Evolutionary conservation across 2,113 vertebrate species (phyloP).

Genomic region (Zosterops borbonicus): DNA sequence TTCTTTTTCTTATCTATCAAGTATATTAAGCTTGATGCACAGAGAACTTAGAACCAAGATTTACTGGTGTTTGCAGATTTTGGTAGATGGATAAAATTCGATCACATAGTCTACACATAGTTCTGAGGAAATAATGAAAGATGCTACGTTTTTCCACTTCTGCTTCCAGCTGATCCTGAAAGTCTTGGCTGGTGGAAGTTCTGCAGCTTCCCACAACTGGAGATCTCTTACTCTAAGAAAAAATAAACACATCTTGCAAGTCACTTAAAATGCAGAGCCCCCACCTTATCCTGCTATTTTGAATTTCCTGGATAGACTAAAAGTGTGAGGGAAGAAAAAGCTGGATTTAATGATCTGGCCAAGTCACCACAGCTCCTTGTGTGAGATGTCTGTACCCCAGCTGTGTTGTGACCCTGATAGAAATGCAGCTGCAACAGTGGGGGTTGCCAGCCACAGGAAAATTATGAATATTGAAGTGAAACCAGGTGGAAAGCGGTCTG

Average conservation of each 20-base stretch:
- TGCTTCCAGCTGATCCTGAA: not conserved
- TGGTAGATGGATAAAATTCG: not conserved
- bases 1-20: not conserved
- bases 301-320: not conserved
- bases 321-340: not conserved
- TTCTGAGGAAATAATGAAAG: not conserved
- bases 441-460: not conserved
- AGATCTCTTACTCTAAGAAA: not conserved
- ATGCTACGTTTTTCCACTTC: not conserved
- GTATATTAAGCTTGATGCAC: not conserved
- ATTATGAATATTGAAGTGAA: slow-evolving; percentile 14
- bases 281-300: not conserved
- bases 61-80: not conserved
- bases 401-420: not conserved
- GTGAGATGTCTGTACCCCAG: not conserved
- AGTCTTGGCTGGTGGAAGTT: not conserved
- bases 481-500: not conserved
- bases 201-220: not conserved
- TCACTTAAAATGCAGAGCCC: not conserved
- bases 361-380: not conserved
- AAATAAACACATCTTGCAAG: not conserved
- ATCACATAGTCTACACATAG: not conserved
- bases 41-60: not conserved
- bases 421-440: not conserved
- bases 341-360: not conserved